phyloP scores from a whole-genome alignment of 2,888 invertebrate genomes.

The Dynastes maya region DNA sequence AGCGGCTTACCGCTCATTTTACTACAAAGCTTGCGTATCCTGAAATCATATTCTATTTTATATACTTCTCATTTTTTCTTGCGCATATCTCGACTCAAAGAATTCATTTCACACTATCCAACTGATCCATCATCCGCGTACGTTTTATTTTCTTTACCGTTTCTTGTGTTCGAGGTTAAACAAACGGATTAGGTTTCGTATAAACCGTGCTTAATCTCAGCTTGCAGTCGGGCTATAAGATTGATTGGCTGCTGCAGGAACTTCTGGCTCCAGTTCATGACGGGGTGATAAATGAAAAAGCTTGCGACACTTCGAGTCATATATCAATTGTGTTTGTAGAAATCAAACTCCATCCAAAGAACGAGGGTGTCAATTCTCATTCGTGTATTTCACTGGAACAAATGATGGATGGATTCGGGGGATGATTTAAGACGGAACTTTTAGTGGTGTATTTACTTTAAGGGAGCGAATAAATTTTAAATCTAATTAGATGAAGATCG shows the following conservation, averaged over 20 bases:
- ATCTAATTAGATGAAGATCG: no score
- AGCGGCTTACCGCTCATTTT: no score
- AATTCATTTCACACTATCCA: background rate
- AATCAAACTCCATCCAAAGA: constrained; percentile 17
- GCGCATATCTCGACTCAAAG: background rate
- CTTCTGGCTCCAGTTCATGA: background rate
- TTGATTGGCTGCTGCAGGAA: constrained; percentile 8
- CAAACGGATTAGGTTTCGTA: constrained; percentile 11
- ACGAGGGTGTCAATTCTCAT: constrained; percentile 5
- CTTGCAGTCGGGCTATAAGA: constrained; percentile 5
- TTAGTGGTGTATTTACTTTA: no score
- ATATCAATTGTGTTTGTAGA: constrained; percentile 39
- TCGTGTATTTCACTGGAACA: background rate
- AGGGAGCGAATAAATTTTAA: no score
- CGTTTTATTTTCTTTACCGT: no score
- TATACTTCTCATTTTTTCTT: background rate
- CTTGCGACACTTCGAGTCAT: constrained; percentile 15
- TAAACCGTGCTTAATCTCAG: background rate
- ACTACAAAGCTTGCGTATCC: no score
- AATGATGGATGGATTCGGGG: background rate
- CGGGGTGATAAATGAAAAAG: constrained; percentile 9
- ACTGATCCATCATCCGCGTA: no score
- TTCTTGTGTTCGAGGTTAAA: background rate
- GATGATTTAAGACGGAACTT: no score
- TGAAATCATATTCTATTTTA: no score